Evolutionary conservation across 1,140 invertebrate genomes (phyloP).

Genomic region (Lethocerus indicus): DNA sequence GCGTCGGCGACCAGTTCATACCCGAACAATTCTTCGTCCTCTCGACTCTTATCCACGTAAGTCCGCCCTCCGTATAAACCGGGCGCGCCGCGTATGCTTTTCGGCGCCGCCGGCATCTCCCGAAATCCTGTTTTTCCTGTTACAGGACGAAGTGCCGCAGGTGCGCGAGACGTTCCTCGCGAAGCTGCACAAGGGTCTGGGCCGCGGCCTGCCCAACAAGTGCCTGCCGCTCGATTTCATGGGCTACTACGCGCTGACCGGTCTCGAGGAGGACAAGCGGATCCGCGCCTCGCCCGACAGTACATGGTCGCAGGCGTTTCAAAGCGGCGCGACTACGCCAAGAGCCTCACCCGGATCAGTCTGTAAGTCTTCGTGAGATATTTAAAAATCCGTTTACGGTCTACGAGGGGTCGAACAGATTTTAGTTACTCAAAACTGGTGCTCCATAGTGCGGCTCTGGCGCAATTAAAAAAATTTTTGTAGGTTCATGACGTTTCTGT

Average conservation of each 20-base stretch:
- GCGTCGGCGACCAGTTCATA: constrained; percentile 84
- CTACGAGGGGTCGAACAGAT: no score
- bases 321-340: constrained; percentile 79
- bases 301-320: constrained; percentile 76
- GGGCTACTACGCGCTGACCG: constrained; percentile 77
- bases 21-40: constrained; percentile 89
- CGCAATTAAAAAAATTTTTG: no score
- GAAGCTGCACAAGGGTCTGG: constrained; percentile 82
- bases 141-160: constrained; percentile 69
- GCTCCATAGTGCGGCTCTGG: no score
- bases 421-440: no score
- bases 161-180: constrained; percentile 77
- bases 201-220: constrained; percentile 64
- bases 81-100: no score
- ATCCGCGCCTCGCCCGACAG: constrained; percentile 45
- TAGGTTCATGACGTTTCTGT: no score
- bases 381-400: no score
- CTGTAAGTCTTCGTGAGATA: no score
- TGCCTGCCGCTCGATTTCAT: constrained; percentile 92
- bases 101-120: no score
- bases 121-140: constrained; percentile 13
- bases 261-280: constrained; percentile 65
- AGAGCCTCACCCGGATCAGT: constrained; percentile 44
- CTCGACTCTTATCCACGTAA: constrained; percentile 72
- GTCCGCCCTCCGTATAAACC: no score